Evolutionary conservation across 2,888 invertebrate species (phyloP).

Genomic region (Lepidocyrtinus sp.): DNA sequence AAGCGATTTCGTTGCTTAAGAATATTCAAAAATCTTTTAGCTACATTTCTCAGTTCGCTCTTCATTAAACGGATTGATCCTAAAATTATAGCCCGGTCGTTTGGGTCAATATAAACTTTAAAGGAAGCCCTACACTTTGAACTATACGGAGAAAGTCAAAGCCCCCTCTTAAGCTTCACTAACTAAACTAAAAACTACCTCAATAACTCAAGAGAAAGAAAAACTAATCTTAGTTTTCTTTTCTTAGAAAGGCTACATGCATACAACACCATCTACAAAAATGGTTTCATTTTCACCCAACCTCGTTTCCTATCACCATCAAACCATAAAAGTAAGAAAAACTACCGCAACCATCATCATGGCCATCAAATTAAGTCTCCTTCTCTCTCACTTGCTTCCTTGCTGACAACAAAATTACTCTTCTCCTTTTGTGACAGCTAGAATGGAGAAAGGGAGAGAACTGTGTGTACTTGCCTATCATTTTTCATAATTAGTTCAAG

Average conservation of each 20-base stretch:
- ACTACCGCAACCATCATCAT: slow-evolving; percentile 8
- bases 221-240: slow-evolving; percentile 6
- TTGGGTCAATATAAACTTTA: too few relatives aligned
- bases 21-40: too few relatives aligned
- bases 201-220: neutral
- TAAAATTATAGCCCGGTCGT: too few relatives aligned
- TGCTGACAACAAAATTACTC: slow-evolving; percentile 56
- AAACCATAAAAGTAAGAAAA: neutral
- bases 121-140: too few relatives aligned
- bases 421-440: slow-evolving; percentile 46
- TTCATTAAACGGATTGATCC: too few relatives aligned
- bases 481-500: slow-evolving; percentile 58
- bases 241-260: too few relatives aligned
- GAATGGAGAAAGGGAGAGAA: slow-evolving; percentile 25
- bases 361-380: slow-evolving; percentile 1
- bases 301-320: slow-evolving; percentile 15
- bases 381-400: neutral
- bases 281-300: slow-evolving; percentile 23
- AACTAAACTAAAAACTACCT: neutral
- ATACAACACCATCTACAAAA: neutral
- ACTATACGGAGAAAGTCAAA: too few relatives aligned
- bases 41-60: neutral
- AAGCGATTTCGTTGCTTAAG: too few relatives aligned
- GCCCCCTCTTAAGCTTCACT: too few relatives aligned
- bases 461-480: slow-evolving; percentile 38